Evolutionary conservation across 2,888 invertebrate genomes (phyloP), one percentile per base, ranked within the genome.

Genomic region (Boloria euphrosyne): DNA sequence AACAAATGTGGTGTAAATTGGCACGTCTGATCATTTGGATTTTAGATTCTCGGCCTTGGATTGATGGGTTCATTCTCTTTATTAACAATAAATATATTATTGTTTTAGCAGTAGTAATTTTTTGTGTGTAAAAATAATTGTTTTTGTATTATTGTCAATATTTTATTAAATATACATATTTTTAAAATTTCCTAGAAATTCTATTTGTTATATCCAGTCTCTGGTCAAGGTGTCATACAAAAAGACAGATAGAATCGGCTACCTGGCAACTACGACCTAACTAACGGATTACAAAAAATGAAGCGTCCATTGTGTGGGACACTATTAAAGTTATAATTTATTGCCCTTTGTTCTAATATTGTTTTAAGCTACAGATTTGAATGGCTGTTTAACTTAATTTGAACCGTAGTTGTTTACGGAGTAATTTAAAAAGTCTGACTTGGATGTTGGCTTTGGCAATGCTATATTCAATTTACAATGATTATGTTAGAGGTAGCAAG

Each of bases 1-100:
- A 82, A 83, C 85, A 81, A 87, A 87, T 86, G 82, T 84, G 81
- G 84, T 86, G 85, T 79, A 81, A 86, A 88, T 84, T 84, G 80
- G 78, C 73, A 60, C 60, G 65, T 58, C 69, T 68, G 73, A 71
- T 74, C 73, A 72, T 74, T 74, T 63, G 58, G 68, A 68, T 68
- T 71, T 67, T 62, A 46, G 65, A 63, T 68, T 71, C 67, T 54
- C 38, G 31, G 17, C 13, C 50, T 44, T 49, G 31, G 38, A 49
- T 51, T 14, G 27, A 17, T 63, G 38, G 18, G 3, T 38, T 61
- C 31, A 17, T 59, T 59, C 47, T 38, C 17, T 49, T 0, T 59
- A 38, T 10, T 58, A 13, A 5, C 7, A 17, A 49, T 22, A 22
- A 1, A 10, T 1, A 13, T 46, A 16, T 58, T 47, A n/a, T 27